Base-by-base conservation (phyloP, 2,888 invertebrate genomes). In the Crepidodera aurea region DNA sequence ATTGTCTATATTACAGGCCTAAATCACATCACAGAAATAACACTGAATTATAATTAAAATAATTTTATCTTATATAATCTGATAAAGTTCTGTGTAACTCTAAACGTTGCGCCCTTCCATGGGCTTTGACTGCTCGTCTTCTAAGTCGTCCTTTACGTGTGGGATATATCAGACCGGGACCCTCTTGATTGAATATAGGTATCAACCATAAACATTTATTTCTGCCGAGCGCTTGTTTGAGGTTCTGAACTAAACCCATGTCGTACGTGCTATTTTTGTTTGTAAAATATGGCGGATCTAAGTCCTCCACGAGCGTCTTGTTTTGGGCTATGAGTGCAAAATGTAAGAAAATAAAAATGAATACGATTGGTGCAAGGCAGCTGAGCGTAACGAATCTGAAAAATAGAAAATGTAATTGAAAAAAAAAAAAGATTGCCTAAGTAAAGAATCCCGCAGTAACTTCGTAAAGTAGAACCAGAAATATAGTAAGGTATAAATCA, bases 221-320 rank as follows among this genome's bases (percentile, higher is more conserved):
- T 15, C 70, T 62, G 10, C 74, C 73, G 37, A 72, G 73, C 1
- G 46, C 37, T 37, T 57, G 57, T 1, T 37, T 15, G 10, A 57
- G 3, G 22, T 57, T 57, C 7, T 32, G 25, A 1, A 57, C 27
- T 29, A 48, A 19, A 18, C 76, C 75, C 37, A 75, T 56, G 62
- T 75, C 67, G 51, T 73, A 77, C 1, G 70, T 74, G 19, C 60
- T 12, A 15, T 68, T 64, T 25, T 67, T 68, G 5, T 71, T 66
- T 4, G 54, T 34, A 56, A 73, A 74, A 15, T 29, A 51, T 0
- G 62, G 62, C 7, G 60, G 58, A n/a, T 62, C 59, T 18, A 73
- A 22, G 18, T 69, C 66, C 56, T 76, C 76, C 32, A 75, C 27
- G 0, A 74, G 73, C 2, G 76, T 75, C 62, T 73, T 69, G 58